phyloP scores from a whole-genome alignment of 2,888 invertebrate species.

The Gasteruption jaculator region DNA sequence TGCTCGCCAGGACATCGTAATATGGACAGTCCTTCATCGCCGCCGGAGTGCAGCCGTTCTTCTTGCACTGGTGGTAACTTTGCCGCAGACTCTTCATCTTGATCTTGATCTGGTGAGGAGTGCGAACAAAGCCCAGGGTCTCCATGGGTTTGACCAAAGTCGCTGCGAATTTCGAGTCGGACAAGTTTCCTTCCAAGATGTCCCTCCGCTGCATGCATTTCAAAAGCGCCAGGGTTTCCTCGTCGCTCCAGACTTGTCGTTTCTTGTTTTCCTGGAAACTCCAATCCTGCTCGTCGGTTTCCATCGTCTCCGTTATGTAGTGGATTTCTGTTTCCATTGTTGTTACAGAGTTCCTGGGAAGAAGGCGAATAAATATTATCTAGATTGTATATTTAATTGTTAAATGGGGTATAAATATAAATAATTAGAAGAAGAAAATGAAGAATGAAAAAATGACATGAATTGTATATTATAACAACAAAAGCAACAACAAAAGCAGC shows the following conservation, averaged over 20 bases:
- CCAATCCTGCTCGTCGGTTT: too few relatives aligned
- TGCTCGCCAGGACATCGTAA: conserved; percentile 23
- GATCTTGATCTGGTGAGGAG: conserved; percentile 27
- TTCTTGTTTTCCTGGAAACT: too few relatives aligned
- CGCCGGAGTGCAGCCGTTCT: conserved; percentile 15
- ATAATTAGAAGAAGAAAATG: too few relatives aligned
- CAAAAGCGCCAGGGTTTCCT: background rate
- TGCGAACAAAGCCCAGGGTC: conserved; percentile 26
- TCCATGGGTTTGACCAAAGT: conserved; percentile 21
- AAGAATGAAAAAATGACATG: too few relatives aligned
- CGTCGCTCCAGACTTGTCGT: background rate
- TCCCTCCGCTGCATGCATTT: background rate
- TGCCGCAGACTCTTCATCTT: conserved; percentile 29
- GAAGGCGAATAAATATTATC: too few relatives aligned
- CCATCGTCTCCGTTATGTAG: too few relatives aligned
- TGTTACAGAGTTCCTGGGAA: too few relatives aligned
- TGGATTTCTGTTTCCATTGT: too few relatives aligned
- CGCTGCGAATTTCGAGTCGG: conserved; percentile 23
- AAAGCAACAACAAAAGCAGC: too few relatives aligned
- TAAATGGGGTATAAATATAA: too few relatives aligned
- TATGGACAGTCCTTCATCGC: conserved; percentile 23
- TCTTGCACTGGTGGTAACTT: conserved; percentile 23
- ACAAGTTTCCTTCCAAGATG: conserved; percentile 20
- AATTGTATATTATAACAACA: too few relatives aligned
- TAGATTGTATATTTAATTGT: too few relatives aligned